Percentiles rank a stretch among this genome's conserved stretches.
Conservation (phyloP, 1,140 invertebrate genomes). For the Drosophila tristis region DNA sequence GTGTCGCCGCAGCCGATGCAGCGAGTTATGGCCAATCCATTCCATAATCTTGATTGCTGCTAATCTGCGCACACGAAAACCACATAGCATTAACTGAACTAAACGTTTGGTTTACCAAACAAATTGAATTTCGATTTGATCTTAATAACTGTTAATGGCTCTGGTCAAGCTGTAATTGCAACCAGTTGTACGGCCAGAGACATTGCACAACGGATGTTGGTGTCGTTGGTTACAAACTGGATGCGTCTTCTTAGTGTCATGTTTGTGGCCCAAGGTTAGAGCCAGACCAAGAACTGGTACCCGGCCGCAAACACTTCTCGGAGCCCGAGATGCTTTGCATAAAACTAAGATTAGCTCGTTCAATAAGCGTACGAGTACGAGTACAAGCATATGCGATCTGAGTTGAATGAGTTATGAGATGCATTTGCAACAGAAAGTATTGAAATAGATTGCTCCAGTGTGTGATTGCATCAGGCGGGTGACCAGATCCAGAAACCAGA, state of each 20-base stretch:
- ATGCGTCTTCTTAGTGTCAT: conserved; percentile 60
- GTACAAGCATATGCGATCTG: conserved; percentile 8
- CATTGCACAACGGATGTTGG: conserved; percentile 47
- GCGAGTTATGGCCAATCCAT: not conserved
- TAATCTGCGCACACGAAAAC: conserved; percentile 37
- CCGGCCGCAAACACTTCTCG: conserved; percentile 45
- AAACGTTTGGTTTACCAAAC: conserved; percentile 59
- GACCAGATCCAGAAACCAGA: conserved; percentile 3
- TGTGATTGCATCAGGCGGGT: conserved; percentile 38
- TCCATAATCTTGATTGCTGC: conserved; percentile 25
- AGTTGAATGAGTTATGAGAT: conserved; percentile 43
- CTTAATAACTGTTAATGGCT: conserved; percentile 68
- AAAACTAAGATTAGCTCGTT: conserved; percentile 47
- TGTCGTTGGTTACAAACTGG: conserved; percentile 33
- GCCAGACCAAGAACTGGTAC: conserved; percentile 59
- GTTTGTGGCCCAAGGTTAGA: conserved; percentile 63
- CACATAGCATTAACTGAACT: conserved; percentile 46
- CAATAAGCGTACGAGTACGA: conserved; percentile 8
- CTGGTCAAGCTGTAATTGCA: conserved; percentile 40
- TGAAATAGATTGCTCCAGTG: conserved; percentile 45
- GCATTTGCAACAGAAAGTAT: conserved; percentile 46
- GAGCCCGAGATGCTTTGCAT: conserved; percentile 47
- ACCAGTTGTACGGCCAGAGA: conserved; percentile 19
- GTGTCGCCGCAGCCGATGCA: not conserved
- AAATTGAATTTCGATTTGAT: conserved; percentile 60